phyloP scores from a whole-genome alignment of 2,888 invertebrate genomes.

The Apoda limacodes region DNA sequence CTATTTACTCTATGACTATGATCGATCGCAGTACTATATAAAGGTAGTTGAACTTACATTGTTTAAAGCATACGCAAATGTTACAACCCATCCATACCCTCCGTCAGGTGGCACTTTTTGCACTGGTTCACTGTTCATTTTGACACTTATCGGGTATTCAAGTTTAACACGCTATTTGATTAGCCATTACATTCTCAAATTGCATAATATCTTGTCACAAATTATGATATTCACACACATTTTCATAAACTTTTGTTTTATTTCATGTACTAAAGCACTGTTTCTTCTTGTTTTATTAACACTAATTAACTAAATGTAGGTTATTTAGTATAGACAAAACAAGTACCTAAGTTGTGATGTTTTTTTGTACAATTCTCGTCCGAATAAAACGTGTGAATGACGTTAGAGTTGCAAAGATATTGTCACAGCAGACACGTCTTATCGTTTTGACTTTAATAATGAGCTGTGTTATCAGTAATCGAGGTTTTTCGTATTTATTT shows the following conservation, averaged over 20 bases:
- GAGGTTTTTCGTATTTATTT: too few relatives aligned
- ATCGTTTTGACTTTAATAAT: constrained; percentile 43
- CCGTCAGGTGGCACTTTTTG: constrained; percentile 72
- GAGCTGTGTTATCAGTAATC: constrained; percentile 44
- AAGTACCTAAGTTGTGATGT: neutral
- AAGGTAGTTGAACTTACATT: constrained; percentile 75
- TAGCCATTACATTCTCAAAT: constrained; percentile 19
- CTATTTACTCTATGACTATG: too few relatives aligned
- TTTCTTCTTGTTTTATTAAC: constrained; percentile 4
- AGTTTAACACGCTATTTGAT: constrained; percentile 19
- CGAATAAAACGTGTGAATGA: too few relatives aligned
- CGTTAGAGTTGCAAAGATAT: too few relatives aligned
- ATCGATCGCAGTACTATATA: too few relatives aligned
- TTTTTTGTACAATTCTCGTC: too few relatives aligned
- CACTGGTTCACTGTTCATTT: constrained; percentile 34
- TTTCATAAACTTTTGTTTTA: constrained; percentile 3
- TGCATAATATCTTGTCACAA: too few relatives aligned
- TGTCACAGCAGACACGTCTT: constrained; percentile 29
- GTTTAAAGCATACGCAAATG: constrained; percentile 69
- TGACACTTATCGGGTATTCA: too few relatives aligned
- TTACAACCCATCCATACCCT: constrained; percentile 75
- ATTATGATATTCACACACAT: constrained; percentile 20
- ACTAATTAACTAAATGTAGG: too few relatives aligned
- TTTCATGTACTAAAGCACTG: constrained; percentile 3
- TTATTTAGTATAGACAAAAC: too few relatives aligned